These are phyloP conservation scores for Lithobius niger DNA, from an alignment of 1,140 invertebrate genomes.

Conservation along the genomic window DNA sequence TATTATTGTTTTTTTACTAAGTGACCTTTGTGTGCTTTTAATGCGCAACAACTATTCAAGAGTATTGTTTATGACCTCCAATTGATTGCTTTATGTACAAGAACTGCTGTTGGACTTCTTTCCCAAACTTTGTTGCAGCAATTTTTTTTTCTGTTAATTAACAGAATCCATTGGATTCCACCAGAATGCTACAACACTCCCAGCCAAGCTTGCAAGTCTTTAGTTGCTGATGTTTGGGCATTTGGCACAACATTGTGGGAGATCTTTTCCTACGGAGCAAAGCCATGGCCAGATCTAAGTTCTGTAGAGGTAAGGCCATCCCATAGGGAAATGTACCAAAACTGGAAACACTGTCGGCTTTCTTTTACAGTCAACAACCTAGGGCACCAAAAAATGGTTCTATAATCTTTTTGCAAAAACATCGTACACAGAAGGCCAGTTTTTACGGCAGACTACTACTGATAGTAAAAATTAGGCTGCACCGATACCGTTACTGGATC, in stretches of 20 bases:
- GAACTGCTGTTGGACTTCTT: neutral
- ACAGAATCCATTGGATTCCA: constrained; percentile 71
- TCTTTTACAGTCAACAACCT: too few relatives aligned
- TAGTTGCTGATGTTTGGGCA: constrained; percentile 68
- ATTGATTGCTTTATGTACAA: neutral
- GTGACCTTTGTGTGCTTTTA: neutral
- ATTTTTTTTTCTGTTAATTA: constrained; percentile 19
- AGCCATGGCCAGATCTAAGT: constrained; percentile 17
- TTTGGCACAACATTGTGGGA: constrained; percentile 79
- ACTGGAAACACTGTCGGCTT: too few relatives aligned
- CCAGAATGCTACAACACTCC: constrained; percentile 57
- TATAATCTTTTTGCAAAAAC: too few relatives aligned
- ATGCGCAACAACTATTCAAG: neutral
- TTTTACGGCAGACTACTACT: too few relatives aligned
- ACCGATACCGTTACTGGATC: too few relatives aligned
- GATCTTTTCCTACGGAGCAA: constrained; percentile 61
- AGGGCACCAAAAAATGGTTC: too few relatives aligned
- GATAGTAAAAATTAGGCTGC: too few relatives aligned
- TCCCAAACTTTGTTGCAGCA: neutral
- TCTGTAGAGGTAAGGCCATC: neutral
- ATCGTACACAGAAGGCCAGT: too few relatives aligned
- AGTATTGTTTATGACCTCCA: too few relatives aligned
- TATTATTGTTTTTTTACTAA: neutral
- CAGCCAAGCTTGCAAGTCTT: constrained; percentile 44
- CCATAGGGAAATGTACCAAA: too few relatives aligned